Percentiles rank a stretch among this genome's conserved stretches.
phyloP scores from a whole-genome alignment of 2,113 vertebrate genomes.

The Centropristis striata region DNA sequence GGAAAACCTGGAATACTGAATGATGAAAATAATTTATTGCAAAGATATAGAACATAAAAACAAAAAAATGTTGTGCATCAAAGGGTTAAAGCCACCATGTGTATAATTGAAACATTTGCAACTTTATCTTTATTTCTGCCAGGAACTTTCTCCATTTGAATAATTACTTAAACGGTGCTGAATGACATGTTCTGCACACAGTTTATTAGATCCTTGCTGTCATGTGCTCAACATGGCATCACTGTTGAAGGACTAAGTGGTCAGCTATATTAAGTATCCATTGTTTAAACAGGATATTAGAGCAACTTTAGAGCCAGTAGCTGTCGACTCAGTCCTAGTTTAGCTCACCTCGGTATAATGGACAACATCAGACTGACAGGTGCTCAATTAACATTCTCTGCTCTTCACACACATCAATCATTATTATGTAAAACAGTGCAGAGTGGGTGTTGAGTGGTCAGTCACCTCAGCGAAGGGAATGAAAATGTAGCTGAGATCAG shows the following conservation, averaged over 20 bases:
- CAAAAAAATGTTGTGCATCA: too few species aligned
- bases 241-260: not conserved
- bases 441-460: conserved; percentile 15
- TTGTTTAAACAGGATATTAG: conserved; percentile 14
- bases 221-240: too few species aligned
- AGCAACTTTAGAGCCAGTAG: not conserved
- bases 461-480: not conserved
- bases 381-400: not conserved
- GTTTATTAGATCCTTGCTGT: too few species aligned
- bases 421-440: conserved; percentile 8
- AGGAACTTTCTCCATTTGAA: not conserved
- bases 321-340: not conserved
- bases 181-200: too few species aligned
- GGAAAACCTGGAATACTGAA: too few species aligned
- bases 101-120: not conserved
- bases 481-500: not conserved
- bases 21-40: too few species aligned
- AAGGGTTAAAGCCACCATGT: not conserved
- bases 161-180: too few species aligned
- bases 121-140: too few species aligned
- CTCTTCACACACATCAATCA: conserved; percentile 10
- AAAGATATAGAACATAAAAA: too few species aligned
- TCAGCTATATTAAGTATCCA: conserved; percentile 4
- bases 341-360: conserved; percentile 12
- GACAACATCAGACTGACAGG: conserved; percentile 8